Conservation (phyloP, 2,888 invertebrate species). For the Allolobophora icterica region DNA sequence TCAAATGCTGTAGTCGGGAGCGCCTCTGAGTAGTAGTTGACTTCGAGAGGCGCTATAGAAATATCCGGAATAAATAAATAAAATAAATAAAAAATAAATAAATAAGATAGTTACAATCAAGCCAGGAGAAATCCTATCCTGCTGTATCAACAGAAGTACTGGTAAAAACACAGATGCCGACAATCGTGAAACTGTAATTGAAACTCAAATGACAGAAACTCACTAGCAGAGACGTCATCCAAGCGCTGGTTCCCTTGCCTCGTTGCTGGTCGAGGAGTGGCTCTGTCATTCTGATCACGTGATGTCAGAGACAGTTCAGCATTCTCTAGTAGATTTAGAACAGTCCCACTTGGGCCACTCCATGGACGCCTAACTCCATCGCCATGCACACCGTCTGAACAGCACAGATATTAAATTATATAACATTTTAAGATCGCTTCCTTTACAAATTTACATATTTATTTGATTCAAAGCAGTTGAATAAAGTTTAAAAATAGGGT, state of each 20-base stretch:
- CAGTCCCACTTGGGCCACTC: not conserved
- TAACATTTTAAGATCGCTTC: not conserved
- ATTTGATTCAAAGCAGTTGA: not conserved
- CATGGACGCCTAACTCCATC: constrained; percentile 6
- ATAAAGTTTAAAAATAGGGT: too few relatives aligned
- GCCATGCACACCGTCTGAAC: not conserved
- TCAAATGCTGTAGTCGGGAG: too few relatives aligned
- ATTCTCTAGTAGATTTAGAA: not conserved
- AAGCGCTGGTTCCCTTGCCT: not conserved
- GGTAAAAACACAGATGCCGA: not conserved
- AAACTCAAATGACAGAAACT: not conserved
- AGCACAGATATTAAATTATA: not conserved
- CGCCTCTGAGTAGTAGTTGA: too few relatives aligned
- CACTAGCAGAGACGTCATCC: not conserved
- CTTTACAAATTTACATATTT: not conserved
- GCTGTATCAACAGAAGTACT: too few relatives aligned
- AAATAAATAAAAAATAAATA: too few relatives aligned
- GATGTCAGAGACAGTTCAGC: constrained; percentile 4
- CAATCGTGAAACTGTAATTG: too few relatives aligned
- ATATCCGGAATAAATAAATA: too few relatives aligned
- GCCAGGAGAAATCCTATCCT: too few relatives aligned
- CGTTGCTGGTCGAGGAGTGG: not conserved
- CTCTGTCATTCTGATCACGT: not conserved
- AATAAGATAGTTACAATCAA: too few relatives aligned
- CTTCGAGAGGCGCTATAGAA: too few relatives aligned